Evolutionary conservation across 2,113 vertebrate species (phyloP), one percentile per base, ranked within the genome.

Genomic region (Elephas maximus): DNA sequence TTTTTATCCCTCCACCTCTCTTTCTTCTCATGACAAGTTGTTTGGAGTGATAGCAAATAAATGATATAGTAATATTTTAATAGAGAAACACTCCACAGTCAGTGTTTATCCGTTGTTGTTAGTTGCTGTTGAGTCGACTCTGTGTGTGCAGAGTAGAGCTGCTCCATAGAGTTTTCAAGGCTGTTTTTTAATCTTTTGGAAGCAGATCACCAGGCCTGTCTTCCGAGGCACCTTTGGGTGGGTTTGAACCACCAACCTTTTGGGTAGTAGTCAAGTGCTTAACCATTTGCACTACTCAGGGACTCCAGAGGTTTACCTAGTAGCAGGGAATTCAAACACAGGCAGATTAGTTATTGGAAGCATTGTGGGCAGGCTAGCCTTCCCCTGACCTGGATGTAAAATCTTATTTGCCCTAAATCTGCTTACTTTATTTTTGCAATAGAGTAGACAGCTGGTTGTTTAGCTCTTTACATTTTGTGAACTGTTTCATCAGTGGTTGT

Each of bases 401-500:
- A 33, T 14, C 24, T 65, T 2, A 0, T 12, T 60, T 37, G 26
- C 45, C 37, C 24, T 77, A 20, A 67, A 81, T 33, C 51, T 17
- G 21, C 26, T 92, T 77, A 37, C 57, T 82, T 96, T 88, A 57
- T 85, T 90, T 90, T 62, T 93, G 6, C 9, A 24, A 3, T 30
- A 51, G 18, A 73, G 12, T 41, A 37, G 65, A 67, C 57, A 82
- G 2, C 6, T 51, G 7, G 3, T 30, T 84, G 60, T 15, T 73
- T 53, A 85, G 76, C 24, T n/a, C 73, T 89, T 96, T 60, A 81
- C 20, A 24, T 53, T 53, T 74, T 80, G 45, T 78, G 91, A 77
- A 60, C 74, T 41, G n/a, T 93, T 48, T 94, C 23, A 80, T 41
- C 30, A 82, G 57, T 69, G 48, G 18, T 33, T 90, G 2, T 97